Evolutionary conservation across 1,140 invertebrate species (phyloP).

Genomic region (Ostrea denselamellosa): DNA sequence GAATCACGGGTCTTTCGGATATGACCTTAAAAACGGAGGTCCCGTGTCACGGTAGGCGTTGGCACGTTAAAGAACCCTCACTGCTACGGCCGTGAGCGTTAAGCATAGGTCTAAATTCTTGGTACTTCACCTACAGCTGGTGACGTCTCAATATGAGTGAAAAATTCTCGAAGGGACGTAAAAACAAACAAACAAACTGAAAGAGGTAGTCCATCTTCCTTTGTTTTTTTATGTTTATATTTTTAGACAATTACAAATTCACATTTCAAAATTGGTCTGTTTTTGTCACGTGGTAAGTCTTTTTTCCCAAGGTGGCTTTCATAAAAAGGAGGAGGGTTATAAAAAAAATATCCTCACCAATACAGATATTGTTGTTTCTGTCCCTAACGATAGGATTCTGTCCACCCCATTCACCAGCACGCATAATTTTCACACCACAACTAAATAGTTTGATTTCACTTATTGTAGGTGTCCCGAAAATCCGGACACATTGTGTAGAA

Average conservation of each 20-base stretch:
- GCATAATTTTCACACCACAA: slow-evolving; percentile 34
- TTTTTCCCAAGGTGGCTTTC: neutral
- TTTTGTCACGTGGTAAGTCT: slow-evolving; percentile 28
- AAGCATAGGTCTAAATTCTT: too few species aligned
- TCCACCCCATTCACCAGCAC: slow-evolving; percentile 31
- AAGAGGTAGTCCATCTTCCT: slow-evolving; percentile 10
- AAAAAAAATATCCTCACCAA: neutral
- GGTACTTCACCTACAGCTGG: too few species aligned
- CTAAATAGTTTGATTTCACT: slow-evolving; percentile 18
- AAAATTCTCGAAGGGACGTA: too few species aligned
- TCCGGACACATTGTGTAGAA: neutral
- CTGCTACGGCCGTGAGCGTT: too few species aligned
- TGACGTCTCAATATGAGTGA: too few species aligned
- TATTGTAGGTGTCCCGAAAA: slow-evolving; percentile 8
- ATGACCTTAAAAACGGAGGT: too few species aligned
- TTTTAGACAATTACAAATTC: slow-evolving; percentile 33
- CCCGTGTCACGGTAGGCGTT: too few species aligned
- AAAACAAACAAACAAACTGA: too few species aligned
- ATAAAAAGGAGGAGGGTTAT: slow-evolving; percentile 1
- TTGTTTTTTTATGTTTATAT: too few species aligned
- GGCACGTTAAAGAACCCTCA: too few species aligned
- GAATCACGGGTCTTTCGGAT: too few species aligned
- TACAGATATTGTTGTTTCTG: slow-evolving; percentile 2
- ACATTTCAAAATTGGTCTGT: slow-evolving; percentile 16
- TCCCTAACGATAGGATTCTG: slow-evolving; percentile 33